Evolutionary conservation across 2,797 vertebrate genomes (phyloP).

Genomic region (Acanthis flammea): DNA sequence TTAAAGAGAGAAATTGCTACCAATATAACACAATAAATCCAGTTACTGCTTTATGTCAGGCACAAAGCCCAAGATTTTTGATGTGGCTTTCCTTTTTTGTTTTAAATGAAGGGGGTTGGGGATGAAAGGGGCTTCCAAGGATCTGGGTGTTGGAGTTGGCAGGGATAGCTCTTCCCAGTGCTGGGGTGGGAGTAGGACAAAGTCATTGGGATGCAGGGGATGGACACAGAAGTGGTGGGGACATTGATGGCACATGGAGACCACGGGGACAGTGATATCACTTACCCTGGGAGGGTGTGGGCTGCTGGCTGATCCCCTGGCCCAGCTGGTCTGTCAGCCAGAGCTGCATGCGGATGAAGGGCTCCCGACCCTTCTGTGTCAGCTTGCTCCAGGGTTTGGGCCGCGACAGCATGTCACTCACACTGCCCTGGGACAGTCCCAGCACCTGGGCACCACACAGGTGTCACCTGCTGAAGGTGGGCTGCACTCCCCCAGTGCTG

Average conservation of each 20-base stretch:
- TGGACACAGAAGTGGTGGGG: background rate
- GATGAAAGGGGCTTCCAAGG: background rate
- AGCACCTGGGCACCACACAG: constrained; percentile 80
- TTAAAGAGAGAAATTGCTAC: background rate
- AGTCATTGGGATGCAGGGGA: background rate
- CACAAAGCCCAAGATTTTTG: background rate
- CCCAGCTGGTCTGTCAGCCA: constrained; percentile 95
- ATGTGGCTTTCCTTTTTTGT: background rate
- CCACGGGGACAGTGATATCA: fast-evolving
- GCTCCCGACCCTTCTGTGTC: constrained; percentile 96
- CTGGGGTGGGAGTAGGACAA: background rate
- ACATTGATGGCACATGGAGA: background rate
- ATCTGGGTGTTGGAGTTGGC: fast-evolving
- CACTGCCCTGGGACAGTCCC: constrained; percentile 96
- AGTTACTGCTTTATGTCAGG: background rate
- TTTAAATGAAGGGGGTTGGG: background rate
- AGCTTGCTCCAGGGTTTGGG: constrained; percentile 99
- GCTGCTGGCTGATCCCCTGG: constrained; percentile 83
- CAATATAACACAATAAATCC: background rate
- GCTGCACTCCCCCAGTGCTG: fast-evolving
- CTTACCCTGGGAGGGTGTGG: constrained; percentile 74
- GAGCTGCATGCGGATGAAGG: constrained; percentile 98
- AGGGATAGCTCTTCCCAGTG: background rate
- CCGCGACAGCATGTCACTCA: constrained; percentile 97
- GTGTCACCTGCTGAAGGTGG: fast-evolving